These are phyloP conservation scores for Ligdia adustata DNA, from an alignment of 2,888 invertebrate species.

Conservation along the genomic window DNA sequence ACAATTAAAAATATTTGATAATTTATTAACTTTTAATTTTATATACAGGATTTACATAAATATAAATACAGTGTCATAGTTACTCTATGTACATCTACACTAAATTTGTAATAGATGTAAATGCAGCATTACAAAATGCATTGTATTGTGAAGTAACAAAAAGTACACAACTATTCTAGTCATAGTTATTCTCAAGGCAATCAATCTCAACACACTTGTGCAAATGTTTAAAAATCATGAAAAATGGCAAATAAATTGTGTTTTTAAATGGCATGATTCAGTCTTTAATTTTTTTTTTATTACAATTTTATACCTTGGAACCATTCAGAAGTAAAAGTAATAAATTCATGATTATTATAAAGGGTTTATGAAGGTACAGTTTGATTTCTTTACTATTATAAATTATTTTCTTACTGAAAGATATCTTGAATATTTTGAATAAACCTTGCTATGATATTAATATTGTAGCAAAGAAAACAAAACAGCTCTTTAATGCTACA, in stretches of 20 bases:
- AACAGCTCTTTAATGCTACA: no score
- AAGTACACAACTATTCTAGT: constrained; percentile 65
- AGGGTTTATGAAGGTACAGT: no score
- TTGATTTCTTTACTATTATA: no score
- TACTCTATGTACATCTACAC: constrained; percentile 55
- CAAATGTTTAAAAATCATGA: constrained; percentile 56
- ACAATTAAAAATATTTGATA: constrained; percentile 32
- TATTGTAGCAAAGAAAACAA: no score
- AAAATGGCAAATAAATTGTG: constrained; percentile 65
- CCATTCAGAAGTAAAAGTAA: no score
- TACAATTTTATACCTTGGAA: constrained; percentile 43
- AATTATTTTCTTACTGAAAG: no score
- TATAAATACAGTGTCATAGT: constrained; percentile 52
- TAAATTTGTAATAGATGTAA: constrained; percentile 41
- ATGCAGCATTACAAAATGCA: constrained; percentile 45
- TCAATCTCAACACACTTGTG: constrained; percentile 61
- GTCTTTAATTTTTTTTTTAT: constrained; percentile 67
- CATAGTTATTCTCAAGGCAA: constrained; percentile 60
- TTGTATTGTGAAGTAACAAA: constrained; percentile 53
- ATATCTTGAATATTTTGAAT: no score
- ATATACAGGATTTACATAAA: constrained; percentile 63
- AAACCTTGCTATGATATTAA: no score
- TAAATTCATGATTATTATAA: no score
- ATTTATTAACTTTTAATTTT: constrained; percentile 38
- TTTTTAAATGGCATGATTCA: constrained; percentile 73